Base-by-base conservation (phyloP, 2,797 vertebrate species). In the Poeciliopsis presidionis region DNA sequence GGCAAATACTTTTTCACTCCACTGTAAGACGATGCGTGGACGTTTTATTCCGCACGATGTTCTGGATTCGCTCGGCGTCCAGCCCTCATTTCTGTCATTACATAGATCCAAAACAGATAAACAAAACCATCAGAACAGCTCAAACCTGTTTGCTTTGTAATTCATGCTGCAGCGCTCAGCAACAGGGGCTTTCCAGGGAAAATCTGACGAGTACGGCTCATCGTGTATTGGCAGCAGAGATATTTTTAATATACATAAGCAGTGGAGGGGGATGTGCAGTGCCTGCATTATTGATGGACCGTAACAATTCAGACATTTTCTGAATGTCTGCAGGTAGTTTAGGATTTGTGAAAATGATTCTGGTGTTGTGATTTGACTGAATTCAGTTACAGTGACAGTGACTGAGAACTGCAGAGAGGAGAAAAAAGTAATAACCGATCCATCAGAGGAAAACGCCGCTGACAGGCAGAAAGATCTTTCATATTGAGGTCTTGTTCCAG, bases 401-500 rank as follows among this genome's bases (percentile, higher is more conserved):
- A 81, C 57, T 3, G 28, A n/a, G 72, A 74, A 76, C 39, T 30
- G 41, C 57, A 74, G 75, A 39, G 11, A 67, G 51, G 36, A 49
- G 63, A 69, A 39, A 75, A 59, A 81, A 49, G 25, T 39, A 75
- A 45, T 70, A 61, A 75, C 5, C 79, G 51, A 80, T 67, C 28
- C 12, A 79, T 92, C 85, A 77, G 69, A 89, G 82, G 83, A 87
- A 81, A 87, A 80, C 4, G 43, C 59, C 88, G 76, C 76, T 84
- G 87, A 85, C 28, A 11, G 86, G 47, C 84, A 88, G 88, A 83
- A 85, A 84, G 82, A 84, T 75, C 80, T 86, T 86, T 85, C 88
- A 86, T 33, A 87, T 86, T 74, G 78, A 79, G 76, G 39, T 22
- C 12, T 53, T 72, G 71, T 80, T 87, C 81, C 81, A 51, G 83